Percentiles rank a stretch among this genome's conserved stretches.
These are phyloP conservation scores for Ibidorhyncha struthersii DNA, from an alignment of 2,113 vertebrate species.

Conservation along the genomic window DNA sequence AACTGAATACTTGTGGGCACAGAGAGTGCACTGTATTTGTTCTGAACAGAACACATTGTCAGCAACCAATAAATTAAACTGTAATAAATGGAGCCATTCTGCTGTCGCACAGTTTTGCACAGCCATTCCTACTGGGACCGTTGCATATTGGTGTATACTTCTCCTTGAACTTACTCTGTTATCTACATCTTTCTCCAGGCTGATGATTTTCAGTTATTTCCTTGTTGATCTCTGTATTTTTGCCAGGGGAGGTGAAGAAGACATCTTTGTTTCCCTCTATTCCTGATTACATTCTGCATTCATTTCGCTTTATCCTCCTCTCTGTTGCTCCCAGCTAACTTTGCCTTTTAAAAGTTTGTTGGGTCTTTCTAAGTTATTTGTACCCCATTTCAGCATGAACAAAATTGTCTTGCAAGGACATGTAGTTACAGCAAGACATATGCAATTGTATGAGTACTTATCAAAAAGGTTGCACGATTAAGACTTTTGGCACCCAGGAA, in stretches of 20 bases:
- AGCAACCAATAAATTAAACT: conserved; percentile 18
- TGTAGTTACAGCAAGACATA: not conserved
- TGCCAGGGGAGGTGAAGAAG: not conserved
- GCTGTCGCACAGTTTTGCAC: accelerated
- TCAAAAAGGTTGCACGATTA: not conserved
- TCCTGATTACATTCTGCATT: not conserved
- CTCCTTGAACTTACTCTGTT: not conserved
- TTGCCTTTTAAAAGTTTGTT: not conserved
- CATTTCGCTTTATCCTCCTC: not conserved
- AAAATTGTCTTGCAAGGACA: not conserved
- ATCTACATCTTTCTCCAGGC: not conserved
- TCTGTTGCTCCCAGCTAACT: not conserved
- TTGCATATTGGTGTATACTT: not conserved
- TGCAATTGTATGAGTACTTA: not conserved
- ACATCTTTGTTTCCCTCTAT: not conserved
- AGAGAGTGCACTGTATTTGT: not conserved
- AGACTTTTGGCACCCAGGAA: not conserved
- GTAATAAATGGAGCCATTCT: conserved; percentile 21
- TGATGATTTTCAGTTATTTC: conserved; percentile 16
- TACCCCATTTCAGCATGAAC: not conserved
- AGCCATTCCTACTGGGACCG: not conserved
- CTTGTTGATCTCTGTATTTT: not conserved
- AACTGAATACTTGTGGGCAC: not conserved
- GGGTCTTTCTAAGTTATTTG: not conserved
- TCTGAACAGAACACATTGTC: conserved; percentile 7